Percentiles rank a stretch among this genome's conserved stretches.
These are phyloP conservation scores for Gymnocheta viridis DNA, from an alignment of 2,888 invertebrate species.

Conservation along the genomic window DNA sequence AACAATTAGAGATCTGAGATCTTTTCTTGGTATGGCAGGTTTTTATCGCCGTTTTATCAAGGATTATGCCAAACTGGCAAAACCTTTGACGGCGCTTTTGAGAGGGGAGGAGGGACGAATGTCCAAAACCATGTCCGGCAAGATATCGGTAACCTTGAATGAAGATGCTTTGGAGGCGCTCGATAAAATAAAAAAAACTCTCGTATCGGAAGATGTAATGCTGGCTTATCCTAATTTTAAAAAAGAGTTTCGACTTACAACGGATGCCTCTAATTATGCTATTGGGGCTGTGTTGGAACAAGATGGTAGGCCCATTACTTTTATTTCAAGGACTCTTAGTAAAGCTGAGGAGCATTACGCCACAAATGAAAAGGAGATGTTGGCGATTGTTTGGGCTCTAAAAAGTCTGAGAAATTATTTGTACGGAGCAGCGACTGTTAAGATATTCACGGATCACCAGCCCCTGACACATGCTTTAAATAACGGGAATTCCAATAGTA, in stretches of 20 bases:
- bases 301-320: not conserved
- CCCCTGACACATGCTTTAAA: no score
- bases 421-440: not conserved
- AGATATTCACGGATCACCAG: not conserved
- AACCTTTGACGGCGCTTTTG: no score
- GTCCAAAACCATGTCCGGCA: no score
- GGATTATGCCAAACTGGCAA: no score
- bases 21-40: no score
- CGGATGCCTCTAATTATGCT: not conserved
- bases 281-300: not conserved
- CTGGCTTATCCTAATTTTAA: not conserved
- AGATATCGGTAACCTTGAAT: no score
- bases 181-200: no score
- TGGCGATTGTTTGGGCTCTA: not conserved
- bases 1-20: no score
- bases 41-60: no score
- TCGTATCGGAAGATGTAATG: not conserved
- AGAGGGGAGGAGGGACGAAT: no score
- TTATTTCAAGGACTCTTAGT: not conserved
- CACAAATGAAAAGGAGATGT: constrained; percentile 6
- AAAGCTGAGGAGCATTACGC: not conserved
- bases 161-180: no score
- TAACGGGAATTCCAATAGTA: no score
- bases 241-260: not conserved
- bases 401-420: not conserved